phyloP scores from a whole-genome alignment of 2,113 vertebrate genomes.

The Phasianus colchicus region DNA sequence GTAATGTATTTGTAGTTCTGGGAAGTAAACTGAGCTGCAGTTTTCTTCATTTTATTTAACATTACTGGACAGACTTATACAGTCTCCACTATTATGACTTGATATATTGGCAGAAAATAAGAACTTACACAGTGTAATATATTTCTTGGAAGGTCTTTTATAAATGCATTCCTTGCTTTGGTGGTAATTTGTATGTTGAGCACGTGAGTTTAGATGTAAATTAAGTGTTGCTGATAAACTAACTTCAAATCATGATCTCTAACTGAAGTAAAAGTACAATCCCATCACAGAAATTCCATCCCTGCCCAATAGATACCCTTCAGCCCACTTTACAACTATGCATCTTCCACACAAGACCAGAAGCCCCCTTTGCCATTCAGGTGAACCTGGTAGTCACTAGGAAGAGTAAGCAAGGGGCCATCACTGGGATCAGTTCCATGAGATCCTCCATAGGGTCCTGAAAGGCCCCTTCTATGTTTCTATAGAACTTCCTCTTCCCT shows the following conservation, averaged over 20 bases:
- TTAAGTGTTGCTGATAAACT: neutral
- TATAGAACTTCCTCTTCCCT: neutral
- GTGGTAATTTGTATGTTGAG: neutral
- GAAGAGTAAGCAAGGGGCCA: neutral
- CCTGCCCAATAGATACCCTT: neutral
- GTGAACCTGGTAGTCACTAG: fast-evolving
- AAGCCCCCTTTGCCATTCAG: neutral
- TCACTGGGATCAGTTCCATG: neutral
- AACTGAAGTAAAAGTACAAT: neutral
- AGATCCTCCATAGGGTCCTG: neutral
- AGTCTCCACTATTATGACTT: neutral
- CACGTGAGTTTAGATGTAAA: neutral
- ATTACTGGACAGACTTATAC: neutral
- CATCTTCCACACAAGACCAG: neutral
- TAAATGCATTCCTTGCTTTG: neutral
- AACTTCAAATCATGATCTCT: neutral
- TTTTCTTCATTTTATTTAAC: neutral
- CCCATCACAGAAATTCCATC: neutral
- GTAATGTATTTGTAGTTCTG: neutral
- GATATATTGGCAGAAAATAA: neutral
- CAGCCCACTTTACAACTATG: neutral
- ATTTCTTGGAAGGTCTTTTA: neutral
- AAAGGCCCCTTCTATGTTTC: neutral
- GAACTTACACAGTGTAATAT: neutral
- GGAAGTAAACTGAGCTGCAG: neutral